These are phyloP conservation scores for Sepioteuthis lessoniana DNA, from an alignment of 2,888 invertebrate species.

Conservation along the genomic window DNA sequence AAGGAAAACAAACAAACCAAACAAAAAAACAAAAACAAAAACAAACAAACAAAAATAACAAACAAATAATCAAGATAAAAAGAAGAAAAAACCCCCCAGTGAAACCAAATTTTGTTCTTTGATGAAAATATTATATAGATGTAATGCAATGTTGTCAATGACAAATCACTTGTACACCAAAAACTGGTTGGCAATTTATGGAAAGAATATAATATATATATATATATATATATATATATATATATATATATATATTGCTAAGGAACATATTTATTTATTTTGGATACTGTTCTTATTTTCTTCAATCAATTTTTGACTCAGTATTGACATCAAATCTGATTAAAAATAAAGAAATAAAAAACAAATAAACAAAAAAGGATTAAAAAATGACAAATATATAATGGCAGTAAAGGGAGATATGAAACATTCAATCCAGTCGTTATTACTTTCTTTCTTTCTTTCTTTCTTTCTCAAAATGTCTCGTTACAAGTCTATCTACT, in stretches of 20 bases:
- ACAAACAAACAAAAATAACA: too few relatives aligned
- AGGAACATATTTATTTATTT: too few relatives aligned
- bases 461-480: not conserved
- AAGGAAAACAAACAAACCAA: too few relatives aligned
- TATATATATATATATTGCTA: not conserved
- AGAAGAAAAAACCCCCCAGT: not conserved
- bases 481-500: too few relatives aligned
- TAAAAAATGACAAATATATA: not conserved
- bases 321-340: slow-evolving; percentile 2
- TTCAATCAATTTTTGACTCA: not conserved
- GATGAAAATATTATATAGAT: not conserved
- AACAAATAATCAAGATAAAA: not conserved
- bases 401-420: not conserved
- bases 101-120: not conserved
- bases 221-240: too few relatives aligned
- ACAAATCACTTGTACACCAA: not conserved
- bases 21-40: too few relatives aligned
- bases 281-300: not conserved
- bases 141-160: slow-evolving; percentile 33
- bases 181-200: not conserved
- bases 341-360: not conserved
- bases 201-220: too few relatives aligned
- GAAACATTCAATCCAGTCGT: not conserved
- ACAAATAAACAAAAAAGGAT: not conserved
- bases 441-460: not conserved